Evolutionary conservation across 2,888 invertebrate genomes (phyloP), one percentile per base, ranked within the genome.

Genomic region (Podotricha telesiphe): DNA sequence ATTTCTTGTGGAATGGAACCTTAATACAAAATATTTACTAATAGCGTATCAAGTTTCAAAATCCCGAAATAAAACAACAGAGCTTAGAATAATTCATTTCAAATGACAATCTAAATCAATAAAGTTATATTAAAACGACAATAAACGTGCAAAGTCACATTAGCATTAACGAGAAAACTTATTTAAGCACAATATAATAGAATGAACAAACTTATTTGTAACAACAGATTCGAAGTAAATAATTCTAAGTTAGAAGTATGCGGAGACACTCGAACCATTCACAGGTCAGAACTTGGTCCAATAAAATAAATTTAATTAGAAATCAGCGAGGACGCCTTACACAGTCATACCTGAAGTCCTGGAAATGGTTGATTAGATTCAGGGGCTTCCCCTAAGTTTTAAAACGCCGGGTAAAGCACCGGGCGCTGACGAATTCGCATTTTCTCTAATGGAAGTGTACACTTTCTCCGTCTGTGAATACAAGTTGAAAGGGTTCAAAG

Each of bases 221-320:
- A 66, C 66, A 69, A 71, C 69, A 59, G 40, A 45, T 28, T 47
- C 40, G 0, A 59, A 67, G 53, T 67, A 64, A 73, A 67, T 69
- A 71, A 71, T 66, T 69, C 59, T 65, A 68, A 68, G 53, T 47
- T 56, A 4, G 19, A 53, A 69, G 51, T 42, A 61, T 62, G 28
- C 28, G 67, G 69, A 58, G 63, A 64, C 45, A 66, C 63, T 61
- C 19, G 42, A 45, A 48, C 69, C 73, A 70, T 71, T 71, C 68
- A 62, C 69, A 67, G 70, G 56, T 66, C 47, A 65, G 55, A 75
- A 75, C 69, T 74, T 69, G 62, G 56, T 66, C 68, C 67, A 77
- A 77, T 73, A 74, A 75, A 77, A 75, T 75, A 76, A 77, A 76
- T 77, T 75, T 75, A 77, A 76, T 77, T 76, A 77, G 71, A 73